phyloP scores from a whole-genome alignment of 2,797 vertebrate species.

The Toxotes lorentzi region DNA sequence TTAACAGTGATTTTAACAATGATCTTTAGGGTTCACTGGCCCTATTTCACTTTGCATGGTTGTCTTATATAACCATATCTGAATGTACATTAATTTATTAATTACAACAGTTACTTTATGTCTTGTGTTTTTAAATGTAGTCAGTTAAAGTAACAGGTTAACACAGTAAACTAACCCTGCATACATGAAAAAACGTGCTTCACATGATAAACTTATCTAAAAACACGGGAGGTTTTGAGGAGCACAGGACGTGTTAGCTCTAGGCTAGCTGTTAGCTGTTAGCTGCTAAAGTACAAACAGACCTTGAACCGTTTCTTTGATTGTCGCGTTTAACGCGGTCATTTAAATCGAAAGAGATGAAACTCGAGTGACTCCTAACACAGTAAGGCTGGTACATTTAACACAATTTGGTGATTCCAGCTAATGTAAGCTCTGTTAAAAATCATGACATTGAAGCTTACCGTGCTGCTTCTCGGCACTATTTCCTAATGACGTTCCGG shows the following conservation, averaged over 20 bases:
- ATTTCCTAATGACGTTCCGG: background rate
- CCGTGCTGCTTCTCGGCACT: conserved; percentile 32
- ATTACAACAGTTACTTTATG: background rate
- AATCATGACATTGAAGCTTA: conserved; percentile 72
- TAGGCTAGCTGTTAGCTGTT: conserved; percentile 38
- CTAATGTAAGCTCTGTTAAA: rapidly evolving
- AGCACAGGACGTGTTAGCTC: background rate
- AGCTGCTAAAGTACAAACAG: conserved; percentile 37
- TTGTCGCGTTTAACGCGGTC: rapidly evolving
- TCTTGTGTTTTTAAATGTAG: background rate
- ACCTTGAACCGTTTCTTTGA: conserved; percentile 15
- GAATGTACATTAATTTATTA: background rate
- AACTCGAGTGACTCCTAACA: rapidly evolving
- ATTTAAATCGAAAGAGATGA: rapidly evolving
- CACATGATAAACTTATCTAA: background rate
- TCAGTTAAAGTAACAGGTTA: background rate
- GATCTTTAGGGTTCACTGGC: background rate
- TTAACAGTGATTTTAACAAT: background rate
- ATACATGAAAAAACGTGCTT: background rate
- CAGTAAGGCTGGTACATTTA: rapidly evolving
- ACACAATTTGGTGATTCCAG: rapidly evolving
- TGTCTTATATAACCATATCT: rapidly evolving
- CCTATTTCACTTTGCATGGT: background rate
- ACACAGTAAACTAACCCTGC: background rate
- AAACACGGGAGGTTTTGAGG: rapidly evolving